A percentile compares a stretch with the other conserved stretches of the same genome.
phyloP scores from a whole-genome alignment of 1,140 invertebrate species.

The Drosophila albomicans region DNA sequence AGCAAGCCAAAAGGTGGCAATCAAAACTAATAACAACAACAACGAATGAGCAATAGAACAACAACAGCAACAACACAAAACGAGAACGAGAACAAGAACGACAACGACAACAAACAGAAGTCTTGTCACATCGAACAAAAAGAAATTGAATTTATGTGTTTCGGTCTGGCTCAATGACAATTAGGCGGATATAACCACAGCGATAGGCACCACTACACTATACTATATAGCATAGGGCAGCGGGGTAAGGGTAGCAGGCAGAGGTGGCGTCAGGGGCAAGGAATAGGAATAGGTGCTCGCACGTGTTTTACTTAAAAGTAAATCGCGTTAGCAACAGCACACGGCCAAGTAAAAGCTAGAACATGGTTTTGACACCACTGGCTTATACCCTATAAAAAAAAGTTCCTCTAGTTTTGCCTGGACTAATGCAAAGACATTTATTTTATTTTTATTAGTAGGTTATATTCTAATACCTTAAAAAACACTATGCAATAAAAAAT shows the following conservation, averaged over 20 bases:
- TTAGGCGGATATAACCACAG: slow-evolving; percentile 58
- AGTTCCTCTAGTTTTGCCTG: too few relatives aligned
- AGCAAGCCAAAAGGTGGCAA: slow-evolving; percentile 59
- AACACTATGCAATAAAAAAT: too few relatives aligned
- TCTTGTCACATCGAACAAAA: slow-evolving; percentile 69
- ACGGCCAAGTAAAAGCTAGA: slow-evolving; percentile 11
- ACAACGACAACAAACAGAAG: slow-evolving; percentile 26
- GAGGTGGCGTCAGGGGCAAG: neutral
- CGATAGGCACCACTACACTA: slow-evolving; percentile 12
- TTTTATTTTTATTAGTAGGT: too few relatives aligned
- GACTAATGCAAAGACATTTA: too few relatives aligned
- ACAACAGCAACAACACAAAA: slow-evolving; percentile 6
- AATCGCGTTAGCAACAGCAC: slow-evolving; percentile 69
- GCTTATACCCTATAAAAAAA: slow-evolving; percentile 4
- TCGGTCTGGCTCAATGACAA: slow-evolving; percentile 69
- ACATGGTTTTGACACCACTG: neutral
- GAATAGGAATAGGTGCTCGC: slow-evolving; percentile 31
- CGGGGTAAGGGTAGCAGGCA: neutral
- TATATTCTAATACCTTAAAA: too few relatives aligned
- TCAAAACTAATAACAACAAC: slow-evolving; percentile 65
- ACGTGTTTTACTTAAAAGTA: slow-evolving; percentile 68
- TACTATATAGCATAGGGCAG: neutral
- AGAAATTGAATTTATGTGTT: slow-evolving; percentile 73
- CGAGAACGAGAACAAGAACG: neutral
- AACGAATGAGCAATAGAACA: slow-evolving; percentile 22